These are phyloP conservation scores for Chromoteleia sp. DNA, from an alignment of 2,888 invertebrate species.

Conservation along the genomic window DNA sequence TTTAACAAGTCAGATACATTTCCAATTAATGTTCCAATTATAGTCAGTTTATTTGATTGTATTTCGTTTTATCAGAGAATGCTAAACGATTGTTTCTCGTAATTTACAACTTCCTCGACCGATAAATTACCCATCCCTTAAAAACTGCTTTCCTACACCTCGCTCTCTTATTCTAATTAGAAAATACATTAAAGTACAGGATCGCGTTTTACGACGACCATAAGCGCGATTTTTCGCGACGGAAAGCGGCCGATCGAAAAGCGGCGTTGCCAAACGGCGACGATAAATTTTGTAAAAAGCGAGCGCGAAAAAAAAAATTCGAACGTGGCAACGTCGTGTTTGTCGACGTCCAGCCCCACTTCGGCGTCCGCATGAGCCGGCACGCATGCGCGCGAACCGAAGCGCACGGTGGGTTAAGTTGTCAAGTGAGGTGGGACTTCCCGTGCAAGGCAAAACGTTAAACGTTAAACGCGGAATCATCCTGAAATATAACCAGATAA, in stretches of 20 bases:
- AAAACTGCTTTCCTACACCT: neutral
- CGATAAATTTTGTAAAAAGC: slow-evolving; percentile 27
- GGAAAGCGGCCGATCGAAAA: neutral
- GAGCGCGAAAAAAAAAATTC: neutral
- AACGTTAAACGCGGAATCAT: slow-evolving; percentile 79
- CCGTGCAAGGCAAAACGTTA: slow-evolving; percentile 73
- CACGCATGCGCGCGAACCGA: slow-evolving; percentile 13
- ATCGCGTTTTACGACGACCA: slow-evolving; percentile 30
- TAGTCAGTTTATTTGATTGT: slow-evolving; percentile 3
- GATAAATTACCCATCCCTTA: slow-evolving; percentile 38
- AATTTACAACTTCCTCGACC: slow-evolving; percentile 41
- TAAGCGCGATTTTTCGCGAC: slow-evolving; percentile 33
- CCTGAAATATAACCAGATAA: slow-evolving; percentile 83
- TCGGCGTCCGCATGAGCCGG: neutral
- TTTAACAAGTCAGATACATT: neutral
- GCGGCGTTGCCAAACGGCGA: neutral
- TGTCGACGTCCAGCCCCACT: neutral
- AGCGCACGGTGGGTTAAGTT: slow-evolving; percentile 76
- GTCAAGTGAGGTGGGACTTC: slow-evolving; percentile 75
- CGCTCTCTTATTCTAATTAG: slow-evolving; percentile 42
- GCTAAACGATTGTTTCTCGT: slow-evolving; percentile 33
- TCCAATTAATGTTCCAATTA: neutral
- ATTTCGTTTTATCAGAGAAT: slow-evolving; percentile 7
- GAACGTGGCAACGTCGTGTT: neutral
- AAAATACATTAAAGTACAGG: slow-evolving; percentile 26